These are phyloP conservation scores for Drosophila miranda DNA, from an alignment of 1,140 invertebrate species.

Conservation along the genomic window DNA sequence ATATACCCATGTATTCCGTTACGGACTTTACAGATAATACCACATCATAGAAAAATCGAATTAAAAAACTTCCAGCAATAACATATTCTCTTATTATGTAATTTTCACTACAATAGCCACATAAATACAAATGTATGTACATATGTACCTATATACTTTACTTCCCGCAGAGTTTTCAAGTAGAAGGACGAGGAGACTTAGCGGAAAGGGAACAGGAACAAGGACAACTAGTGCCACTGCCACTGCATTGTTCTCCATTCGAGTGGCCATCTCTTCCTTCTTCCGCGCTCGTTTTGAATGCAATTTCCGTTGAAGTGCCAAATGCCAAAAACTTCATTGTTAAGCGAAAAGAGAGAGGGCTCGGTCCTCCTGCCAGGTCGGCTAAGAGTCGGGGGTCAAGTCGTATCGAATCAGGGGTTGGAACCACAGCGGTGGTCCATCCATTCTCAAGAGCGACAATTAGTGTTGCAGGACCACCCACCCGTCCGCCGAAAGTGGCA, in stretches of 20 bases:
- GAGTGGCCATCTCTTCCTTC: slow-evolving; percentile 39
- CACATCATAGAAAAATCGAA: too few relatives aligned
- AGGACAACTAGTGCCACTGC: background rate
- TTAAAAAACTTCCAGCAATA: too few relatives aligned
- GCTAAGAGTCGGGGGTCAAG: slow-evolving; percentile 20
- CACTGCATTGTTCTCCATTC: slow-evolving; percentile 35
- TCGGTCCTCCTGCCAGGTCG: slow-evolving; percentile 8
- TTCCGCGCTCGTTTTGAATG: slow-evolving; percentile 57
- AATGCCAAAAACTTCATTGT: slow-evolving; percentile 64
- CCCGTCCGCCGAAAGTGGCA: slow-evolving; percentile 12
- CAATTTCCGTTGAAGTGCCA: slow-evolving; percentile 64
- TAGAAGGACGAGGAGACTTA: slow-evolving; percentile 8
- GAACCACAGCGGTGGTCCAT: too few relatives aligned
- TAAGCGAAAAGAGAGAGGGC: background rate
- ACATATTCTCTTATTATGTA: too few relatives aligned
- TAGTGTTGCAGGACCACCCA: slow-evolving; percentile 32
- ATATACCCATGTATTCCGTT: background rate
- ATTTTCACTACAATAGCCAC: too few relatives aligned
- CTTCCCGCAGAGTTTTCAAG: slow-evolving; percentile 46
- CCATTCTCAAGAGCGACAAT: slow-evolving; percentile 40
- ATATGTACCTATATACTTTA: slow-evolving; percentile 1
- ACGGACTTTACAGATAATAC: background rate
- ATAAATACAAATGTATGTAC: background rate
- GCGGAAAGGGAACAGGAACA: slow-evolving; percentile 8
- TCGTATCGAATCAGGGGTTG: slow-evolving; percentile 1